Evolutionary conservation across 2,888 invertebrate species (phyloP).

Genomic region (Drosophila maculinotata): DNA sequence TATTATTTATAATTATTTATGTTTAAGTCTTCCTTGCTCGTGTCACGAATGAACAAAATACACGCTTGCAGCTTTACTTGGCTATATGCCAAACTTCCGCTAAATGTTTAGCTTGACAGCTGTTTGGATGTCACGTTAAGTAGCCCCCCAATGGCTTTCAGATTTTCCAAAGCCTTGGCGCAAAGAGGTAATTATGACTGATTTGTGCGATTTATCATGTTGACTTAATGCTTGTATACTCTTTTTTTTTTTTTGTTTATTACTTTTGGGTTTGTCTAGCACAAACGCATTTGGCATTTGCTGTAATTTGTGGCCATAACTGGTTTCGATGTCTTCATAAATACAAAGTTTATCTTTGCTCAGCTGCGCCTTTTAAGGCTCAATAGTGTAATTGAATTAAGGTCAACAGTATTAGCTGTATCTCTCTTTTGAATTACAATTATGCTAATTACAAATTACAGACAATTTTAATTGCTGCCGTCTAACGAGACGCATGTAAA

Average conservation of each 20-base stretch:
- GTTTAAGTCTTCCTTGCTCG: not conserved
- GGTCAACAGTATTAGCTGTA: constrained; percentile 38
- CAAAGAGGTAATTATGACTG: constrained; percentile 61
- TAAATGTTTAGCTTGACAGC: constrained; percentile 7
- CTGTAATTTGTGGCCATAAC: constrained; percentile 47
- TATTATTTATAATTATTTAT: too few relatives aligned
- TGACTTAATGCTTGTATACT: constrained; percentile 19
- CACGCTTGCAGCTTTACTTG: not conserved
- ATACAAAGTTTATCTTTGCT: constrained; percentile 26
- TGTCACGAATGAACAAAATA: constrained; percentile 10
- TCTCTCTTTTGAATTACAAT: constrained; percentile 40
- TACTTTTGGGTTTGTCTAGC: constrained; percentile 31
- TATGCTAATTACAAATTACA: constrained; percentile 48
- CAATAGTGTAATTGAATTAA: constrained; percentile 56
- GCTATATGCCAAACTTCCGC: constrained; percentile 32
- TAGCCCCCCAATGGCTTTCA: constrained; percentile 31
- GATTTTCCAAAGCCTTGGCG: constrained; percentile 34
- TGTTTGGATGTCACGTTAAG: constrained; percentile 31
- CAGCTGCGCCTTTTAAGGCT: constrained; percentile 45
- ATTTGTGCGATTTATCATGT: constrained; percentile 64
- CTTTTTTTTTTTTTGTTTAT: constrained; percentile 11
- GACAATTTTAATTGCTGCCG: constrained; percentile 29
- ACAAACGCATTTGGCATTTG: constrained; percentile 49
- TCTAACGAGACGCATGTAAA: constrained; percentile 31
- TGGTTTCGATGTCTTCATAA: constrained; percentile 36